These are phyloP conservation scores for Spea bombifrons DNA, from an alignment of 2,113 vertebrate species.

Conservation along the genomic window DNA sequence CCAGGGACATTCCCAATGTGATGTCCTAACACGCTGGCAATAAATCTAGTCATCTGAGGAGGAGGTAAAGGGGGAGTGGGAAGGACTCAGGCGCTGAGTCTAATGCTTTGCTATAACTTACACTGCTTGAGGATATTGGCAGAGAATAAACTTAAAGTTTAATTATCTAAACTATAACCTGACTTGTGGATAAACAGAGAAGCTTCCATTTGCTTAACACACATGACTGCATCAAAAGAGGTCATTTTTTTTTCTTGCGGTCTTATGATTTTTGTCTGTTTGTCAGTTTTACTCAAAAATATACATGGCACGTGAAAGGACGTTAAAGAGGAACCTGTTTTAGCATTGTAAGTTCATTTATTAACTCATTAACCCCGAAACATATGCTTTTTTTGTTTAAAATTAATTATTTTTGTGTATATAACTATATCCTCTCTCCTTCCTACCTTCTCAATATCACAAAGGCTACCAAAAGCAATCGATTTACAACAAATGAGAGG, in stretches of 20 bases:
- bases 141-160: constrained; percentile 49
- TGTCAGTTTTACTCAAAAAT: too few relatives aligned
- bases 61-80: constrained; percentile 50
- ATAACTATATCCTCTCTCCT: too few relatives aligned
- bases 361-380: too few relatives aligned
- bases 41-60: constrained; percentile 52
- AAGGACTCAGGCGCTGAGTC: constrained; percentile 43
- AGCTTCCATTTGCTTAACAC: constrained; percentile 51
- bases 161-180: constrained; percentile 54
- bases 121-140: constrained; percentile 44
- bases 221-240: constrained; percentile 33
- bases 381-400: too few relatives aligned
- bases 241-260: background rate
- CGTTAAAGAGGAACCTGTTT: too few relatives aligned
- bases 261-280: background rate
- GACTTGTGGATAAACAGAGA: constrained; percentile 51
- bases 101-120: constrained; percentile 44
- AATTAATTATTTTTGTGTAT: too few relatives aligned
- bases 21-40: constrained; percentile 50
- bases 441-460: too few relatives aligned
- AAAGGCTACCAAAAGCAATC: too few relatives aligned
- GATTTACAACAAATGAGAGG: too few relatives aligned
- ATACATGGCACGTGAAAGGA: too few relatives aligned
- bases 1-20: constrained; percentile 49
- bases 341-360: too few relatives aligned